Base-by-base conservation (phyloP, 1,140 invertebrate genomes). In the Cherax destructor region DNA sequence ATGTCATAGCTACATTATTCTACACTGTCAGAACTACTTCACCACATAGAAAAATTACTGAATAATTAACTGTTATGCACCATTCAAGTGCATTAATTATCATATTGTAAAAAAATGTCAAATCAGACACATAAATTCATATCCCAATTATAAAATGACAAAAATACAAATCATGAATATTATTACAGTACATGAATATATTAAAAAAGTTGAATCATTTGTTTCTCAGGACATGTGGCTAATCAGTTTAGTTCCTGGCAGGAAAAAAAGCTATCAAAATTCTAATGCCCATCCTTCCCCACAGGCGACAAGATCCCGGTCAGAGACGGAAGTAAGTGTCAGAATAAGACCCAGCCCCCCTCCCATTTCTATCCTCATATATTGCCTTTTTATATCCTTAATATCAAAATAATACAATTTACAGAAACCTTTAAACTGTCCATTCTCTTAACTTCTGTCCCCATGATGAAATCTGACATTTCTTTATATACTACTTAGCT, bases 251-350 rank as follows among this genome's bases (percentile, higher is more conserved):
- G 81, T 50, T 84, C 83, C 83, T 65, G n/a, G n/a, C 59, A 65
- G 61, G 41, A 81, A 86, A 79, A 76, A 81, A 61, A 72, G 52
- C 69, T 30, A 56, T 21, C 24, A 88, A 81, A 72, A 69, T 72
- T 85, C 89, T 91, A 91, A 91, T 91, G 83, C 76, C 41, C 81
- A 59, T 91, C 89, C 89, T 83, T 91, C 76, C 89, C 89, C 89
- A 91, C 89, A 91, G 89, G 89, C 89, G 89, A 91, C 81, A 91
- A 91, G 89, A 85, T 79, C 24, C 89, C 89, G 56, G 76, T 86
- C 65, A 84, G 89, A 65, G 89, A 91, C 80, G 89, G 89, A 91
- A 85, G 89, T 91, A 91, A 91, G 89, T 91, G 89, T 83, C 52
- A 72, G 65, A 74, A 72, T 76, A 89, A 72, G 5, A n/a, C 49